phyloP scores from a whole-genome alignment of 2,797 vertebrate species.

The Caiman crocodilus region DNA sequence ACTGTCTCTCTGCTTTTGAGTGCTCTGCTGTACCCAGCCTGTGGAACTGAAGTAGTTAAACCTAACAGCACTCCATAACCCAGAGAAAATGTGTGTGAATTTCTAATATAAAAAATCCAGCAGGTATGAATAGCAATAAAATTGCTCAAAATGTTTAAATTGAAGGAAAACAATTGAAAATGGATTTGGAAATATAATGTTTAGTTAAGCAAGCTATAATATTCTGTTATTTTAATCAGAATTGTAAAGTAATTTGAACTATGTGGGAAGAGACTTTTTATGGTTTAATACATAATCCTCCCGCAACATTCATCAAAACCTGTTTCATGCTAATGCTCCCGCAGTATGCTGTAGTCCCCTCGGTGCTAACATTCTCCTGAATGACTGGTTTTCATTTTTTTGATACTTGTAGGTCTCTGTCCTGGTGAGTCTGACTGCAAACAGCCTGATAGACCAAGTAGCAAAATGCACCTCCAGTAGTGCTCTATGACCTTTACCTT shows the following conservation, averaged over 20 bases:
- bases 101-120: slow-evolving; percentile 81
- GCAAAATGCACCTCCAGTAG: not conserved
- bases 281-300: slow-evolving; percentile 70
- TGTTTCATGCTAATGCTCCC: slow-evolving; percentile 64
- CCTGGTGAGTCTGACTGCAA: not conserved
- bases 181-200: slow-evolving; percentile 82
- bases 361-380: slow-evolving; percentile 10
- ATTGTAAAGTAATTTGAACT: slow-evolving; percentile 79
- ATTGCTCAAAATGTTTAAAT: slow-evolving; percentile 84
- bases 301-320: slow-evolving; percentile 67
- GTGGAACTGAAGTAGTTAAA: slow-evolving; percentile 72
- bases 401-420: slow-evolving; percentile 34
- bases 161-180: slow-evolving; percentile 84
- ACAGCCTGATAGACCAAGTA: not conserved
- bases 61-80: slow-evolving; percentile 40
- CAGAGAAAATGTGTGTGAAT: slow-evolving; percentile 77
- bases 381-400: slow-evolving; percentile 18
- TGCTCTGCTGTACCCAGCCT: not conserved
- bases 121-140: slow-evolving; percentile 83
- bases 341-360: slow-evolving; percentile 28
- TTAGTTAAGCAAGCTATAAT: slow-evolving; percentile 83
- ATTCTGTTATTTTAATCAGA: slow-evolving; percentile 83
- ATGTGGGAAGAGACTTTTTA: slow-evolving; percentile 71
- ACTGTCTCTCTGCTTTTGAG: not conserved
- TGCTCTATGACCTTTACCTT: not conserved